Evolutionary conservation across 2,888 invertebrate genomes (phyloP).

Genomic region (Papilio demoleus): DNA sequence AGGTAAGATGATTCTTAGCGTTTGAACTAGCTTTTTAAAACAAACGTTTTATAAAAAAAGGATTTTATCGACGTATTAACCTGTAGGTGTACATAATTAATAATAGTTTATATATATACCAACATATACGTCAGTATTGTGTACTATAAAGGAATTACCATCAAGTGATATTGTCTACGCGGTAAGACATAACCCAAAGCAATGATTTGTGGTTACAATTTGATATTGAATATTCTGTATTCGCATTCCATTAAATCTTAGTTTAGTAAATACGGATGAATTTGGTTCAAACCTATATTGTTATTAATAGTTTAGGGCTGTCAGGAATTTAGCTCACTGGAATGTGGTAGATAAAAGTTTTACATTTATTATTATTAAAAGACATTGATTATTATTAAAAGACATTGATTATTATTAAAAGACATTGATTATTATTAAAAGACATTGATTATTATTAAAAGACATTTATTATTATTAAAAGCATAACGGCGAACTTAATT

Average conservation of each 20-base stretch:
- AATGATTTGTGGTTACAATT: constrained; percentile 26
- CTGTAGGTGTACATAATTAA: not conserved
- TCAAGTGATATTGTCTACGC: not conserved
- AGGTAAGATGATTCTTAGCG: constrained; percentile 60
- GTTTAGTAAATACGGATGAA: constrained; percentile 19
- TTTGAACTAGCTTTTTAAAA: not conserved
- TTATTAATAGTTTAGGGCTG: constrained; percentile 39
- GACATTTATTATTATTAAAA: too few relatives aligned
- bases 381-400: too few relatives aligned
- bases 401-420: too few relatives aligned
- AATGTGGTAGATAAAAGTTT: too few relatives aligned
- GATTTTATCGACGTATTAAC: not conserved
- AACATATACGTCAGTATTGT: not conserved
- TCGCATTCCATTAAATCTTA: constrained; percentile 24
- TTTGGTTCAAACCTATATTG: constrained; percentile 13
- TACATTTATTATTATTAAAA: too few relatives aligned
- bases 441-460: too few relatives aligned
- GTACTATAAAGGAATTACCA: constrained; percentile 36
- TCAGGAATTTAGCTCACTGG: not conserved
- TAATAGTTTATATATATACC: not conserved
- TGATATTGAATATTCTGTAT: constrained; percentile 18
- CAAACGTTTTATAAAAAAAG: too few relatives aligned
- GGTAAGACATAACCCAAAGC: constrained; percentile 26
- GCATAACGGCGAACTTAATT: too few relatives aligned
- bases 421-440: too few relatives aligned